phyloP scores from a whole-genome alignment of 2,797 vertebrate species.

The Octomys mimax region DNA sequence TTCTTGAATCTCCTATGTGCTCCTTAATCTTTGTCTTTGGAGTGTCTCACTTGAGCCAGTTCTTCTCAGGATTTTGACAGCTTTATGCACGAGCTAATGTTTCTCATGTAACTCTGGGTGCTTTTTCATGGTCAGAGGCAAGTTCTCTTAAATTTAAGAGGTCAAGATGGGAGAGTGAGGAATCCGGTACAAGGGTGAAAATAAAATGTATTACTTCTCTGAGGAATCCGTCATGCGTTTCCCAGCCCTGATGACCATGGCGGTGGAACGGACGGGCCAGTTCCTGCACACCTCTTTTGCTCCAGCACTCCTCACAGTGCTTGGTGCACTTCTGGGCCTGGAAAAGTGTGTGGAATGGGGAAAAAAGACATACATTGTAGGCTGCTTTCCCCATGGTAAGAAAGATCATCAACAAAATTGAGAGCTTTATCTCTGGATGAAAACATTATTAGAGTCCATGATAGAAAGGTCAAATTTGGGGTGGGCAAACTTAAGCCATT shows the following conservation, averaged over 20 bases:
- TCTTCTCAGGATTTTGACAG: constrained; percentile 67
- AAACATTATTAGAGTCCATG: not conserved
- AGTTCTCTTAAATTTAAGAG: constrained; percentile 74
- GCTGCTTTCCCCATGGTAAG: not conserved
- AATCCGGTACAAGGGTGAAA: constrained; percentile 40
- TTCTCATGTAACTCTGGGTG: not conserved
- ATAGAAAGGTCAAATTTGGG: not conserved
- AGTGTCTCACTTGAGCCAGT: constrained; percentile 10
- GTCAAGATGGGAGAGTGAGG: constrained; percentile 6
- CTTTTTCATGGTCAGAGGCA: constrained; percentile 71
- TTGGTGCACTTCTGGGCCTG: not conserved
- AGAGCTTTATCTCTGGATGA: not conserved
- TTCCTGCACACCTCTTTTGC: not conserved
- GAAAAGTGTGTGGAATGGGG: not conserved
- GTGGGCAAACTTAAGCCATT: not conserved
- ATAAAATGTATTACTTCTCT: constrained; percentile 41
- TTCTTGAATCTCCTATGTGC: not conserved
- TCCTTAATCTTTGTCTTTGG: constrained; percentile 55
- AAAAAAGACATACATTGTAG: not conserved
- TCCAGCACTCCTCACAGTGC: not conserved
- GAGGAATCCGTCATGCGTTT: not conserved
- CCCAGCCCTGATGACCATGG: not conserved
- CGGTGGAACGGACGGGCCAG: not conserved
- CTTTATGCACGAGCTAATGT: constrained; percentile 57
- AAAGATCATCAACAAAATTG: not conserved